Base-by-base conservation (phyloP, 2,888 invertebrate species). In the Sacculina carcini region DNA sequence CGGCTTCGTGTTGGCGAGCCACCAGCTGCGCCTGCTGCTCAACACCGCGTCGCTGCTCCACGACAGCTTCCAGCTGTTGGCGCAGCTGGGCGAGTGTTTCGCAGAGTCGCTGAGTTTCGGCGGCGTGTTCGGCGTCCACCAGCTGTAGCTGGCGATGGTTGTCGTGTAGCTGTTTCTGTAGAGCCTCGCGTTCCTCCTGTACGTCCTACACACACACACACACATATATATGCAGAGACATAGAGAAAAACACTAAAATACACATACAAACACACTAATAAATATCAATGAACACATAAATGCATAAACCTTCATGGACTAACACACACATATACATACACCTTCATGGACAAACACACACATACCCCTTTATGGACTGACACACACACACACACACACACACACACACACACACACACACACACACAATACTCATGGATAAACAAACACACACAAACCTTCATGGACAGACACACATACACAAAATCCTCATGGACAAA, bases 111-210 rank as follows among this genome's bases (percentile, higher is more conserved):
- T 74, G 72, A 49, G 76, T 74, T 60, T 79, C 78, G 60, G 73
- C 67, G 62, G 72, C 69, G 62, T 73, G 70, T 54, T 71, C 66
- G 48, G 75, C 75, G 51, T 75, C 67, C 9, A 74, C 62, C 58
- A 75, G 75, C 36, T 74, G 74, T 19, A 84, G 61, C 56, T 83
- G 80, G 0, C 74, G 71, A 56, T 74, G 76, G 7, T 85, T 64
- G 60, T 86, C 83, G 60, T 81, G 81, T 61, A 83, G 79, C 61
- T 84, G 84, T 46, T 73, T 66, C 42, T 81, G 61, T 50, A 83
- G 66, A 19, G 72, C 68, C 57, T 83, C 79, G 12, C 81, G 72
- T 61, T 85, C 84, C 58, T 81, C 81, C 64, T 84, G 82, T 0
- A 79, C 78, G 56, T 76, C 73, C 74, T 71, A 56, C 3, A 58